Conservation (phyloP, 2,113 vertebrate species). For the Neotoma lepida region DNA sequence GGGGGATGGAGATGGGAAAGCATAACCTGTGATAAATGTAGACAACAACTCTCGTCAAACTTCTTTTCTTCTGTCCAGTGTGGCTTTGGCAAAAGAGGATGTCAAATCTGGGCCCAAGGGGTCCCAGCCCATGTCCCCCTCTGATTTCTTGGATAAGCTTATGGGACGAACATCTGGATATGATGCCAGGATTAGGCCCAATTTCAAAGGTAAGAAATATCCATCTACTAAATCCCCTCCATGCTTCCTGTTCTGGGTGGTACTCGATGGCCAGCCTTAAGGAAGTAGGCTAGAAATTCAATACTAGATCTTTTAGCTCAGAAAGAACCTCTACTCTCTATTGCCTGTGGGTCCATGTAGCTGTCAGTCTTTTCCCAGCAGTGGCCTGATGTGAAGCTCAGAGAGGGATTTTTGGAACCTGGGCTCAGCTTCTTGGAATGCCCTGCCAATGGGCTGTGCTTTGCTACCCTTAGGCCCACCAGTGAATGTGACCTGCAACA, state of each 20-base stretch:
- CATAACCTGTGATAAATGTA: slow-evolving; percentile 32
- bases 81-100: slow-evolving; percentile 93
- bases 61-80: slow-evolving; percentile 81
- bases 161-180: slow-evolving; percentile 96
- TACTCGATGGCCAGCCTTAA: neutral
- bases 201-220: slow-evolving; percentile 94
- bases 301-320: neutral
- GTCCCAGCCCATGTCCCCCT: slow-evolving; percentile 91
- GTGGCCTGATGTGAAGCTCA: slow-evolving; percentile 6
- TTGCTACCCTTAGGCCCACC: slow-evolving; percentile 89
- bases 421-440: slow-evolving; percentile 32
- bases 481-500: slow-evolving; percentile 97
- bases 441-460: slow-evolving; percentile 57
- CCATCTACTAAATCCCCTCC: neutral
- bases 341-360: neutral
- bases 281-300: slow-evolving; percentile 11
- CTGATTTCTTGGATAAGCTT: slow-evolving; percentile 97
- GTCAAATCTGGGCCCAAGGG: slow-evolving; percentile 87
- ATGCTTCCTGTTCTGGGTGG: neutral
- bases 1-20: neutral
- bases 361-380: slow-evolving; percentile 36
- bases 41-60: slow-evolving; percentile 27
- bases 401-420: neutral
- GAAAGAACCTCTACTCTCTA: neutral
- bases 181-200: slow-evolving; percentile 95